Evolutionary conservation across 2,888 invertebrate species (phyloP), one percentile per base, ranked within the genome.

Genomic region (Biston stratarius): DNA sequence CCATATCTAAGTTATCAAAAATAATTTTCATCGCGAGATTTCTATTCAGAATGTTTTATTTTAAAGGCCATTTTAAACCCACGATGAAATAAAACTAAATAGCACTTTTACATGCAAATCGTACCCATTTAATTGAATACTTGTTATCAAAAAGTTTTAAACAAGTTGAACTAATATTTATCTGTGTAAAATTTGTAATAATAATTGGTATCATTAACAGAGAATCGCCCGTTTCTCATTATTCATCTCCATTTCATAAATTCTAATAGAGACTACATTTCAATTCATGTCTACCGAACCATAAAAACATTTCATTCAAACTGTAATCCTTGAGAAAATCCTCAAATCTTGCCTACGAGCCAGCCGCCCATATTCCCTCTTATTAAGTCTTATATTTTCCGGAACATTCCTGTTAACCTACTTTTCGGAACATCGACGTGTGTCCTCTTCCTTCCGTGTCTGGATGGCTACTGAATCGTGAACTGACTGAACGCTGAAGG

Each of bases 341-440:
- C 58, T 62, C 62, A 53, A 57, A 62, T 53, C 61, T 62, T 59
- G 58, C 62, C 67, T 62, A 67, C 62, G 62, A 48, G 24, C 58
- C 52, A 59, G 14, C 58, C 67, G 58, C 51, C 62, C 58, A 33
- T 58, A 67, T 53, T 67, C 61, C 67, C 65, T 52, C 40, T 62
- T 68, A 72, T 69, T 67, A 67, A 72, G 64, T 64, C 60, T 62
- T 33, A 66, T 66, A 69, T 62, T 66, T 72, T 65, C 73, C 69
- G 73, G 70, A 69, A 69, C 38, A 69, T 67, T 68, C 66, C 59
- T 60, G 49, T 44, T 71, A 65, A 62, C 67, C 70, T 67, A 72
- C 56, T 70, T 69, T 67, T 38, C 44, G 47, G 45, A 12, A 15
- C 0, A 40, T 40, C 11, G 55, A 45, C 70, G 45, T 14, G 71